Percentiles rank a stretch among this genome's conserved stretches.
Conservation (phyloP, 2,888 invertebrate species). For the Heteropelma amictum region DNA sequence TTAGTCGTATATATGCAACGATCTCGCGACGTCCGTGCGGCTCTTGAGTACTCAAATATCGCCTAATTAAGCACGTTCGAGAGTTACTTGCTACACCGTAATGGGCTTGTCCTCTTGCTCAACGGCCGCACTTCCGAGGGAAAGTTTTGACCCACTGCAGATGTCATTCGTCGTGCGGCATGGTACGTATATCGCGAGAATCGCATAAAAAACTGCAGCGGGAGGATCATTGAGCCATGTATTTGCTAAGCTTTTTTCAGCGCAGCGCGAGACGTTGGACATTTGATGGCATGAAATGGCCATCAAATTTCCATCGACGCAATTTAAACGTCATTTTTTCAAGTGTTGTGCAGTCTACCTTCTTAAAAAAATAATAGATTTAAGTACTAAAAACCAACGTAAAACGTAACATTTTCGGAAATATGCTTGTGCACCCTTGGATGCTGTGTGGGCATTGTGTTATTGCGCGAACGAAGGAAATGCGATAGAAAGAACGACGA, state of each 20-base stretch:
- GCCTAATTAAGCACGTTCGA: slow-evolving; percentile 74
- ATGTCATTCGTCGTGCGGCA: not conserved
- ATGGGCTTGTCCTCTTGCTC: slow-evolving; percentile 14
- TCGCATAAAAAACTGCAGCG: too few species aligned
- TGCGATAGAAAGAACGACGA: not conserved
- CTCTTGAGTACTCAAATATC: slow-evolving; percentile 68
- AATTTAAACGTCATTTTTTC: too few species aligned
- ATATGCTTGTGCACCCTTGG: not conserved
- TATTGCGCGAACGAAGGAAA: not conserved
- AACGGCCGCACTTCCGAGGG: not conserved
- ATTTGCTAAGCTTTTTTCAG: too few species aligned
- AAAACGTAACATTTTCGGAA: not conserved
- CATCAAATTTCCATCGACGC: too few species aligned
- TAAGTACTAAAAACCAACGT: too few species aligned
- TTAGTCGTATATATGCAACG: slow-evolving; percentile 7
- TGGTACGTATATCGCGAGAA: too few species aligned
- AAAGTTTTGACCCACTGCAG: slow-evolving; percentile 45
- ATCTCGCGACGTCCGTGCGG: slow-evolving; percentile 17
- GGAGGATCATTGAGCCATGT: too few species aligned
- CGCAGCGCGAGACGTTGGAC: too few species aligned
- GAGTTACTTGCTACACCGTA: slow-evolving; percentile 61
- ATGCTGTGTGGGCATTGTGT: not conserved
- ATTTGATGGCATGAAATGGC: too few species aligned
- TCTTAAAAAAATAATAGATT: too few species aligned
- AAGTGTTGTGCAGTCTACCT: too few species aligned